A percentile compares a stretch with the other conserved stretches of the same genome.
Evolutionary conservation across 2,888 invertebrate species (phyloP).

Genomic region (Oscheius myriophilus): DNA sequence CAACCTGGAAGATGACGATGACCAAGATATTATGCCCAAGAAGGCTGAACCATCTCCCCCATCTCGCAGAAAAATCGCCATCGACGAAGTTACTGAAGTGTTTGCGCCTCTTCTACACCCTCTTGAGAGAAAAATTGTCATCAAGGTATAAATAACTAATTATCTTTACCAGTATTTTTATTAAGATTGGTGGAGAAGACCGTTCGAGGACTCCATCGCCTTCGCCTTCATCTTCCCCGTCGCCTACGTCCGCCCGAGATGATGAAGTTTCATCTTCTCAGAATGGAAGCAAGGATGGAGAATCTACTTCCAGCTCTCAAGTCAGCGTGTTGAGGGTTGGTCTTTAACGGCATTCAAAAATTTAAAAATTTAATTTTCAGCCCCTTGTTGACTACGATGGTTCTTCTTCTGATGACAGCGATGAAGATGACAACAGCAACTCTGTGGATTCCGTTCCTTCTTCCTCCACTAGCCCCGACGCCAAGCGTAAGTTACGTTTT

Average conservation of each 20-base stretch:
- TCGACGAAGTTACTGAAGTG: slow-evolving; percentile 48
- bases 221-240: slow-evolving; percentile 24
- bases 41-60: background rate
- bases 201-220: slow-evolving; percentile 22
- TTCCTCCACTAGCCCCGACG: slow-evolving; percentile 52
- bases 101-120: slow-evolving; percentile 25
- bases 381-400: slow-evolving; percentile 57
- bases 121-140: slow-evolving; percentile 48
- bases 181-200: slow-evolving; percentile 24
- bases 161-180: slow-evolving; percentile 1
- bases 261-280: slow-evolving; percentile 57
- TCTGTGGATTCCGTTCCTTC: slow-evolving; percentile 47
- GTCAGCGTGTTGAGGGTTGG: slow-evolving; percentile 7
- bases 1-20: slow-evolving; percentile 24
- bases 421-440: slow-evolving; percentile 31
- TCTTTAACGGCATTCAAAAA: background rate
- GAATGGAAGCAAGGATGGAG: slow-evolving; percentile 35
- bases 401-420: slow-evolving; percentile 51
- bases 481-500: slow-evolving; percentile 25
- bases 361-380: slow-evolving; percentile 34
- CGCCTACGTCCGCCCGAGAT: slow-evolving; percentile 39
- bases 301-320: slow-evolving; percentile 6
- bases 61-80: slow-evolving; percentile 37
- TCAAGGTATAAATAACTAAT: slow-evolving; percentile 36
- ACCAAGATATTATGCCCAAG: background rate